Evolutionary conservation across 2,888 invertebrate genomes (phyloP).

Genomic region (Chloroclysta siterata): DNA sequence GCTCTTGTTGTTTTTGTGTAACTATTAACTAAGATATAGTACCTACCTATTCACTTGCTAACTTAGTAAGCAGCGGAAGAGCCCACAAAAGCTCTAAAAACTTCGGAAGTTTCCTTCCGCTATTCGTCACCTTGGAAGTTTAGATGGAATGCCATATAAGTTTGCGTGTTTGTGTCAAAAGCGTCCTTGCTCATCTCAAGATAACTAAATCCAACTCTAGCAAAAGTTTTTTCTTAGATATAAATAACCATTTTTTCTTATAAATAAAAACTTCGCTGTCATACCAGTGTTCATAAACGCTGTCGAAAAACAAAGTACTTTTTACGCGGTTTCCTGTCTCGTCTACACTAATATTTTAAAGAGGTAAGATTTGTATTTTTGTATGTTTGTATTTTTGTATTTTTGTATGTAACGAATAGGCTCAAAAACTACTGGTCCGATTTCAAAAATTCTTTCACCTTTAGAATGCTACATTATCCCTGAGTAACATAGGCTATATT

Average conservation of each 20-base stretch:
- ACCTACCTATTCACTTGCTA: slow-evolving; percentile 4
- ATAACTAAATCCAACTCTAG: slow-evolving; percentile 17
- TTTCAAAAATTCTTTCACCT: too few species aligned
- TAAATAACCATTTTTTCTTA: background rate
- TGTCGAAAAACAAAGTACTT: too few species aligned
- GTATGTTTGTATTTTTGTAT: too few species aligned
- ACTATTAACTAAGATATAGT: background rate
- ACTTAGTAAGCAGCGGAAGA: slow-evolving; percentile 8
- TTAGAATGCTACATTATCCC: too few species aligned
- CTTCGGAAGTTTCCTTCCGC: slow-evolving; percentile 14
- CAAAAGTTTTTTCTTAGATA: slow-evolving; percentile 15
- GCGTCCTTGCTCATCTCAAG: slow-evolving; percentile 15
- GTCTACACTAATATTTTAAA: too few species aligned
- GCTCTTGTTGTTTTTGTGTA: too few species aligned
- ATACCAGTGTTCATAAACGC: background rate
- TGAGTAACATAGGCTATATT: too few species aligned
- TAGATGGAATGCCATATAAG: slow-evolving; percentile 20
- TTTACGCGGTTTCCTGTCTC: too few species aligned
- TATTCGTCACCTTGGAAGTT: slow-evolving; percentile 29
- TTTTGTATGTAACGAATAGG: too few species aligned
- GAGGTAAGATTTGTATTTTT: too few species aligned
- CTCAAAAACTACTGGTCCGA: too few species aligned
- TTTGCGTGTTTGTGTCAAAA: slow-evolving; percentile 21
- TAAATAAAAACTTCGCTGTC: background rate
- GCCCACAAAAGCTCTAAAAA: slow-evolving; percentile 18